Percentiles rank a stretch among this genome's conserved stretches.
phyloP scores from a whole-genome alignment of 2,113 vertebrate species.

The Sterna hirundo region DNA sequence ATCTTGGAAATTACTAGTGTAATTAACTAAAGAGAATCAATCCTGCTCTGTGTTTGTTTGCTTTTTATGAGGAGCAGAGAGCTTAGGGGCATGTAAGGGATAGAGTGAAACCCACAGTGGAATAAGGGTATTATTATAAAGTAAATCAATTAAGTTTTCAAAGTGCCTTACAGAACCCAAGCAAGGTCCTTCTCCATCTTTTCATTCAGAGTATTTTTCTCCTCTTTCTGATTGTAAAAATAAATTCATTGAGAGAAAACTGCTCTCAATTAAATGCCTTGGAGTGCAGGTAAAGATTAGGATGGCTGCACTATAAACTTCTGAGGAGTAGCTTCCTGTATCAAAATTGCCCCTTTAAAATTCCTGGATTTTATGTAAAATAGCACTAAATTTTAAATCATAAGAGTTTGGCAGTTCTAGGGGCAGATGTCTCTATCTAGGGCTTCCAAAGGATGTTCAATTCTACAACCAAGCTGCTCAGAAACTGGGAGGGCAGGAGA shows the following conservation, averaged over 20 bases:
- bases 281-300: not conserved
- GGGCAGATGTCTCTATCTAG: not conserved
- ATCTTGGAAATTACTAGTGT: not conserved
- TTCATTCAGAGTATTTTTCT: not conserved
- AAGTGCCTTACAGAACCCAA: not conserved
- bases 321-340: not conserved
- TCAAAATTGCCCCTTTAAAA: not conserved
- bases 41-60: not conserved
- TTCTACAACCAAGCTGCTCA: not conserved
- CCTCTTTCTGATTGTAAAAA: not conserved
- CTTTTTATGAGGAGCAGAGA: not conserved
- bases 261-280: not conserved
- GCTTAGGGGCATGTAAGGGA: not conserved
- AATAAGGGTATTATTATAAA: not conserved
- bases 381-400: not conserved
- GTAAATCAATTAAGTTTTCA: not conserved
- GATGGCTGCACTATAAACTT: not conserved
- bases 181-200: not conserved
- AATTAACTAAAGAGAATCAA: not conserved
- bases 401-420: not conserved
- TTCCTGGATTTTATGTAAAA: not conserved
- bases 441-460: not conserved
- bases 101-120: not conserved
- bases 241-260: not conserved
- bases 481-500: not conserved